Base-by-base conservation (phyloP, 2,113 vertebrate genomes). In the Myotis brandtii region DNA sequence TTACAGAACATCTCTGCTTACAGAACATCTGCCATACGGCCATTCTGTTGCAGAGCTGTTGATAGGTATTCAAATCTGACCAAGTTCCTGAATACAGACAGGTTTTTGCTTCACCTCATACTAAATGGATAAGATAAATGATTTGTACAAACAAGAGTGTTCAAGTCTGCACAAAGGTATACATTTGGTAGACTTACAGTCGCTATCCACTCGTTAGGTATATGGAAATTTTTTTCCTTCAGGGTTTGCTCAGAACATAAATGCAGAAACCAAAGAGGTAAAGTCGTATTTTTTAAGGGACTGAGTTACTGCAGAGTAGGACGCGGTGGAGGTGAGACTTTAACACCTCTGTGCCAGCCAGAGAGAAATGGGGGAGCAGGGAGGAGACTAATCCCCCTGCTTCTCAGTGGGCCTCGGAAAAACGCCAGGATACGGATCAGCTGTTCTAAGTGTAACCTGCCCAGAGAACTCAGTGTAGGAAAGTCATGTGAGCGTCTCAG, bases 401-500 rank as follows among this genome's bases (percentile, higher is more conserved):
- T 1, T 43, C 37, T 89, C 66, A 18, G 23, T 59, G n/a, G 14
- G 32, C 86, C 50, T 67, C 34, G 32, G 40, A 67, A 89, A 89
- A 59, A 67, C 37, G 9, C 27, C 34, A 48, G 30, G 6, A 72
- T 2, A 23, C 5, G 73, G n/a, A 34, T 2, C 21, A 86, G 27
- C 14, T 77, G 87, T 77, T 59, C 27, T 70, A 81, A 94, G 30
- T 3, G 21, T n/a, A 37, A 62, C 14, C 43, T 69, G 80, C 72
- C 62, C 93, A 27, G 50, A 89, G 77, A 94, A 90, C 90, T 93
- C 56, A 54, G 30, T 30, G 34, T 54, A 89, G 14, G 95, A 75
- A 27, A 85, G 77, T 88, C 89, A 50, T 6, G 52, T 32, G 59
- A 67, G n/a, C 89, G 94, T 98, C 96, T 95, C 77, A 94, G 70